These are phyloP conservation scores for Phoenicopterus ruber DNA, from an alignment of 2,113 vertebrate genomes.

Conservation along the genomic window DNA sequence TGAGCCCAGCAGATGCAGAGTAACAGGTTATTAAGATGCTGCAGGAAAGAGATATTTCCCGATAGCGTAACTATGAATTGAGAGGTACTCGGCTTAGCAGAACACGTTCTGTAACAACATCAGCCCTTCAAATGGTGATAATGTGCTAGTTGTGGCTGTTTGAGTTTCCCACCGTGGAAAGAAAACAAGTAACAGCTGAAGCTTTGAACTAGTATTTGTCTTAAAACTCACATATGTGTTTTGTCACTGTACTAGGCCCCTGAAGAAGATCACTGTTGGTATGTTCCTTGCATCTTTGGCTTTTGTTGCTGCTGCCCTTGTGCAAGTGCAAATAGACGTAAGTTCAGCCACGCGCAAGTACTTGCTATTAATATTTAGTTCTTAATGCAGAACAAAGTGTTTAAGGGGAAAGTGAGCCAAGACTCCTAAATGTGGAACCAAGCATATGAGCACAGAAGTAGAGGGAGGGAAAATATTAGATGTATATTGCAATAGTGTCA, in stretches of 20 bases:
- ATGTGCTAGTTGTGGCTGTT: not conserved
- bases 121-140: not conserved
- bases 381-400: not conserved
- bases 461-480: not conserved
- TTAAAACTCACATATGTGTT: not conserved
- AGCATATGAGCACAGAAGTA: not conserved
- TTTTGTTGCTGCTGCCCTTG: slow-evolving; percentile 85
- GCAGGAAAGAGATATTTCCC: not conserved
- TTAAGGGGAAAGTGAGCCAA: not conserved
- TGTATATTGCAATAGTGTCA: not conserved
- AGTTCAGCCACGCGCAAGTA: slow-evolving; percentile 61
- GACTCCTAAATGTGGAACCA: not conserved
- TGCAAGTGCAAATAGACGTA: slow-evolving; percentile 91
- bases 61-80: not conserved
- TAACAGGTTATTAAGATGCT: not conserved
- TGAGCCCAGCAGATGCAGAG: not conserved
- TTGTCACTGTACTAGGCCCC: slow-evolving; percentile 72
- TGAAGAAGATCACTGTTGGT: slow-evolving; percentile 92
- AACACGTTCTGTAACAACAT: not conserved
- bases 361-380: not conserved
- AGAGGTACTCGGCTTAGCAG: not conserved
- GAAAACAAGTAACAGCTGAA: not conserved
- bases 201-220: not conserved
- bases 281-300: slow-evolving; percentile 91
- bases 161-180: not conserved